phyloP scores from a whole-genome alignment of 1,140 invertebrate species.

The Drosophila albomicans region DNA sequence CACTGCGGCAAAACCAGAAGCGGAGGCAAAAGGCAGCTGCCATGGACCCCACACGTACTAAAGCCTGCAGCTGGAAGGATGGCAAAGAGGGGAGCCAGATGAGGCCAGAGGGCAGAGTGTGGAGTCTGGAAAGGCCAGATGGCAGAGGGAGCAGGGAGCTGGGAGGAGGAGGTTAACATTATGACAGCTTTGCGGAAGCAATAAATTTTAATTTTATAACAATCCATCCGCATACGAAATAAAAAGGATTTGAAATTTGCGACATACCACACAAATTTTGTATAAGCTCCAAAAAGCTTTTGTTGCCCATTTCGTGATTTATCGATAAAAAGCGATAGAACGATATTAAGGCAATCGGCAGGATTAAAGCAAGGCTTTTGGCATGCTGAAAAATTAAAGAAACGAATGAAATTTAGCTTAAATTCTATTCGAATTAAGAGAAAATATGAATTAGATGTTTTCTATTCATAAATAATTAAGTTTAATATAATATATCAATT shows the following conservation, averaged over 20 bases:
- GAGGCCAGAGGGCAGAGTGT: background rate
- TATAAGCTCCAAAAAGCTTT: conserved; percentile 8
- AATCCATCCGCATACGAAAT: conserved; percentile 66
- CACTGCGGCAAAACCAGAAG: conserved; percentile 46
- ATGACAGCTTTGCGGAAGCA: conserved; percentile 67
- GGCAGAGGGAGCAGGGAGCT: background rate
- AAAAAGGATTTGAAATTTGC: conserved; percentile 47
- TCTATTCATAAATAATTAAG: no score
- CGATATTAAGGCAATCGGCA: background rate
- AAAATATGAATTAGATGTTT: no score
- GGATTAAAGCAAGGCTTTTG: background rate
- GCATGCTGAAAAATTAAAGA: background rate
- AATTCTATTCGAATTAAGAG: background rate
- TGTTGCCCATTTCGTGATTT: conserved; percentile 29
- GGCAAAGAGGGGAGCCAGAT: no score
- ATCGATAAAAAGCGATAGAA: conserved; percentile 16
- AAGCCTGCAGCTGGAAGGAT: background rate
- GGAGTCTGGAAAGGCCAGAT: no score
- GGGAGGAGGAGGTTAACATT: conserved; percentile 28
- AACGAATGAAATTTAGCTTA: background rate
- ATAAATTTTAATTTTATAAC: conserved; percentile 75
- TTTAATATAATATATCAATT: background rate
- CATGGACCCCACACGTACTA: conserved; percentile 13
- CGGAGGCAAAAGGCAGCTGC: conserved; percentile 20
- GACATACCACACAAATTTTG: conserved; percentile 40